Base-by-base conservation (phyloP, 1,140 invertebrate species). In the Battus philenor region DNA sequence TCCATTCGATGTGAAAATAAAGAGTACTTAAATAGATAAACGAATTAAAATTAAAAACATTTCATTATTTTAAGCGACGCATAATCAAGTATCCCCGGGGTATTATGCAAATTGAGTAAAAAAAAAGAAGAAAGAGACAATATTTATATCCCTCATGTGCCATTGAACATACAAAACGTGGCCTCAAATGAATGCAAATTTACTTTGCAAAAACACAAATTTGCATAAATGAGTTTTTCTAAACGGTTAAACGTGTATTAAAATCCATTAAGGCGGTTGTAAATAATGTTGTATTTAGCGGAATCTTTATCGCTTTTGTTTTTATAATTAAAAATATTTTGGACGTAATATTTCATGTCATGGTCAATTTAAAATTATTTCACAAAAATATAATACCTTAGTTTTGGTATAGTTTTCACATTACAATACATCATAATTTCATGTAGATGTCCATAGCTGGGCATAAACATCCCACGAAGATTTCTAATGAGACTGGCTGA, bases 181-280 rank as follows among this genome's bases (percentile, higher is more conserved):
- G 57, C 57, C 70, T 65, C 69, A 71, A 79, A 76, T 80, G 61
- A 68, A 81, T 78, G 77, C 72, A 74, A 75, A 76, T 72, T 61
- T 52, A 30, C 43, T 47, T 48, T 41, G 47, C 51, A 71, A 75
- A 75, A 73, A 76, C 53, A 15, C 15, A 24, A 15, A 70, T 80
- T 80, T 67, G 72, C 76, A 80, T 80, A 80, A 80, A 70, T 57
- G 66, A 36, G 61, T 50, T 50, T 64, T 74, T 69, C 72, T 71
- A 71, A 61, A 70, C 57, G 54, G 61, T 64, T 55, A 59, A 63
- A 60, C 48, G 51, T 48, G 48, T 63, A 72, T 72, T 72, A 70
- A 68, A 68, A 63, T 62, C 48, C 56, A 62, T 69, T 68, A 61
- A 52, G 50, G 45, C 12, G 27, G 27, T 48, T 64, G 10, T 13